These are phyloP conservation scores for Heliconius himera DNA, from an alignment of 1,140 invertebrate genomes.

Conservation along the genomic window DNA sequence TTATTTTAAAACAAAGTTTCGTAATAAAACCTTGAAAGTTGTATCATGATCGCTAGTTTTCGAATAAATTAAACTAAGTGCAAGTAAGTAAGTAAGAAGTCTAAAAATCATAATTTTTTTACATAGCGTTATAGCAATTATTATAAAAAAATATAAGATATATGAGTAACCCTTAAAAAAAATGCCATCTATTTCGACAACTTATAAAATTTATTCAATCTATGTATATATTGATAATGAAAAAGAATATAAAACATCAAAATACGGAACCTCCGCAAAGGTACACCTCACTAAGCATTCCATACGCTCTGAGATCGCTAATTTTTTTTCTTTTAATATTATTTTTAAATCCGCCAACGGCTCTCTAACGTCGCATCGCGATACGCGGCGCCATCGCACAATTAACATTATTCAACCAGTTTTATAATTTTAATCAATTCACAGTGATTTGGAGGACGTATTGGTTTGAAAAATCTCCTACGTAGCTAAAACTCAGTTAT, in stretches of 20 bases:
- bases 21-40: conserved; percentile 34
- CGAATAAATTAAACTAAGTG: conserved; percentile 30
- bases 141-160: too few relatives aligned
- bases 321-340: conserved; percentile 63
- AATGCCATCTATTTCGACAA: too few relatives aligned
- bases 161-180: too few relatives aligned
- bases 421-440: conserved; percentile 68
- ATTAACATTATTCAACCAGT: conserved; percentile 64
- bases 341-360: conserved; percentile 71
- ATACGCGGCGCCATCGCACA: conserved; percentile 55
- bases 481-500: conserved; percentile 55
- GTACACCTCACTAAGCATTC: conserved; percentile 48
- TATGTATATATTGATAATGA: neutral
- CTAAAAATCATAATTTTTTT: neutral
- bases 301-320: conserved; percentile 43
- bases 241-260: neutral
- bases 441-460: conserved; percentile 62
- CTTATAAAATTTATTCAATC: neutral
- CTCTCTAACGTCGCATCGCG: conserved; percentile 55
- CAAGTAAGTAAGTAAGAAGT: neutral
- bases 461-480: conserved; percentile 52
- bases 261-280: conserved; percentile 44
- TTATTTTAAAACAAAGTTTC: conserved; percentile 25
- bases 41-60: conserved; percentile 14
- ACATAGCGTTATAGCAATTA: neutral